Evolutionary conservation across 2,888 invertebrate genomes (phyloP).

Genomic region (Acronicta aceris): DNA sequence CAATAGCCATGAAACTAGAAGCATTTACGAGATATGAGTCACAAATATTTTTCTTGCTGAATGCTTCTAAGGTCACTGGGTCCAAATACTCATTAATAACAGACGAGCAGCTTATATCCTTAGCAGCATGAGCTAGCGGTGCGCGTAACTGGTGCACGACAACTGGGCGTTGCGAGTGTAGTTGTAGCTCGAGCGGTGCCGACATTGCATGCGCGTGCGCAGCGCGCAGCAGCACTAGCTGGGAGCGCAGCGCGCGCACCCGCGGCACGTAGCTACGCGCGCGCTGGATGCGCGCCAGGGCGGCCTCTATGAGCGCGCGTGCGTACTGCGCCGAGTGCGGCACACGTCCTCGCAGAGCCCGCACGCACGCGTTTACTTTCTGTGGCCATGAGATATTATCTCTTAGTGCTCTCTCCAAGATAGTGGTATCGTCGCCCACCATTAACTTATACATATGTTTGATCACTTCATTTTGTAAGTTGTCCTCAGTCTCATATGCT

Average conservation of each 20-base stretch:
- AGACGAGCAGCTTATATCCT: slow-evolving; percentile 60
- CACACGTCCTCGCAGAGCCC: slow-evolving; percentile 56
- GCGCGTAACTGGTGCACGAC: slow-evolving; percentile 54
- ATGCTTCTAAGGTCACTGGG: slow-evolving; percentile 51
- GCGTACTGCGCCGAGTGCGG: slow-evolving; percentile 65
- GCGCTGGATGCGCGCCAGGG: slow-evolving; percentile 58
- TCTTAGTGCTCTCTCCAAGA: slow-evolving; percentile 44
- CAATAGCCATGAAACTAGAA: slow-evolving; percentile 17
- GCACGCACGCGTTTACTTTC: slow-evolving; percentile 61
- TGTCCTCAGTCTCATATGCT: slow-evolving; percentile 45
- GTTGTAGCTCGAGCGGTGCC: slow-evolving; percentile 3
- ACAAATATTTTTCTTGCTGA: slow-evolving; percentile 62
- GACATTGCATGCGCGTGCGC: not conserved
- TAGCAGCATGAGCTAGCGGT: slow-evolving; percentile 52
- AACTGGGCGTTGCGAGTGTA: slow-evolving; percentile 31
- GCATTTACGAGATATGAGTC: slow-evolving; percentile 50
- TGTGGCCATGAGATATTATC: slow-evolving; percentile 56
- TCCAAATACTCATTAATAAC: slow-evolving; percentile 64
- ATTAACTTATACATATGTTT: slow-evolving; percentile 64
- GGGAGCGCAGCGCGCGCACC: slow-evolving; percentile 56
- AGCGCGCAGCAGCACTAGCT: slow-evolving; percentile 56
- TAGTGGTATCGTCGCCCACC: slow-evolving; percentile 39
- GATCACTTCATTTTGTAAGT: slow-evolving; percentile 60
- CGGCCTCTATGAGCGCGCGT: slow-evolving; percentile 59
- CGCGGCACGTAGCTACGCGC: slow-evolving; percentile 41